These are phyloP conservation scores for Stenotaenia linearis DNA, from an alignment of 2,888 invertebrate species.

Conservation along the genomic window DNA sequence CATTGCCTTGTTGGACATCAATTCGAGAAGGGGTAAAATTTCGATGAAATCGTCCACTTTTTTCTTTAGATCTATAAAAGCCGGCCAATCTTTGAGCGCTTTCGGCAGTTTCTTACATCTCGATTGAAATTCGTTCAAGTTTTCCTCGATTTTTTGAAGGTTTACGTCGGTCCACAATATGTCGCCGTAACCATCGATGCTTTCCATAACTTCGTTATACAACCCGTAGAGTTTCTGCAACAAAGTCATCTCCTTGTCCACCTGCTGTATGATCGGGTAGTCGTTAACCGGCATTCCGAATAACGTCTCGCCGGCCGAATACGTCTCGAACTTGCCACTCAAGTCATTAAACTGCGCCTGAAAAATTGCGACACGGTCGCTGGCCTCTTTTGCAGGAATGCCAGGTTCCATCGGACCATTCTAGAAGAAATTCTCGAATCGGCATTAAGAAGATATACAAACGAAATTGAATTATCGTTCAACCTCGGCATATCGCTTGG, in stretches of 20 bases:
- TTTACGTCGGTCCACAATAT: conserved; percentile 92
- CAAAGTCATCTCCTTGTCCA: conserved; percentile 87
- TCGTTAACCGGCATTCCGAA: conserved; percentile 88
- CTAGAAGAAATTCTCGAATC: conserved; percentile 37
- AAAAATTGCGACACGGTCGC: conserved; percentile 56
- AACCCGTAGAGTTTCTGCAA: conserved; percentile 91
- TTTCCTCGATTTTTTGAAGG: conserved; percentile 94
- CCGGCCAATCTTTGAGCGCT: conserved; percentile 88
- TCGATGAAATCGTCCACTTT: conserved; percentile 97
- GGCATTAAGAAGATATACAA: too few species aligned
- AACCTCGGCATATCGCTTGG: conserved; percentile 34
- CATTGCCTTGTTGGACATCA: conserved; percentile 98
- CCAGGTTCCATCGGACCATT: conserved; percentile 81
- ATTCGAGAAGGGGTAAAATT: conserved; percentile 88
- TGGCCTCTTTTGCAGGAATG: conserved; percentile 76
- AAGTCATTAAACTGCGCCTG: conserved; percentile 81
- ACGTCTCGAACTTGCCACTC: conserved; percentile 88
- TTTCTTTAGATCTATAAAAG: conserved; percentile 89
- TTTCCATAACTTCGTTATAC: conserved; percentile 93
- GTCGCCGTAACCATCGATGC: conserved; percentile 93
- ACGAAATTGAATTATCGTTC: neutral
- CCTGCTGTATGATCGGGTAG: conserved; percentile 86
- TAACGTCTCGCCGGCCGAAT: conserved; percentile 89
- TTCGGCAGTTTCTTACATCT: conserved; percentile 91
- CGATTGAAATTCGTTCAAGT: conserved; percentile 90